Percentiles rank a stretch among this genome's conserved stretches.
phyloP scores from a whole-genome alignment of 2,888 invertebrate species.

The Cantharis rustica region DNA sequence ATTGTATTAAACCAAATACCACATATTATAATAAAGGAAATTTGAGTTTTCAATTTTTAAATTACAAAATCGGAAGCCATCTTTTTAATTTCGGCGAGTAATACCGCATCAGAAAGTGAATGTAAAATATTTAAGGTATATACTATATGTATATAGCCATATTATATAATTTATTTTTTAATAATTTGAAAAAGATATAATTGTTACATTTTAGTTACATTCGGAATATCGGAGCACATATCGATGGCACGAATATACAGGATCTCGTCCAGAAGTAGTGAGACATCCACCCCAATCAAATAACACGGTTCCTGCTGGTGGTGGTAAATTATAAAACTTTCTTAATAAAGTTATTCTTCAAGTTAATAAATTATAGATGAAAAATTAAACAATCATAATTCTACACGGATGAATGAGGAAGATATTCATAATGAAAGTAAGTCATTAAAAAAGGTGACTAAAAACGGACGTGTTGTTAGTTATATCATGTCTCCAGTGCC shows the following conservation, averaged over 20 bases:
- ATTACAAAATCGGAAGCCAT: background rate
- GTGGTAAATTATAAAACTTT: background rate
- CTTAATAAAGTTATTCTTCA: background rate
- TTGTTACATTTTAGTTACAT: constrained; percentile 74
- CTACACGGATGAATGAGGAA: constrained; percentile 48
- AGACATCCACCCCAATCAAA: constrained; percentile 65
- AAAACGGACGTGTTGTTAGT: constrained; percentile 41
- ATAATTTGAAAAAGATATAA: constrained; percentile 13
- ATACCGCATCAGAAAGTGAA: background rate
- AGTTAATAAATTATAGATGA: constrained; percentile 40
- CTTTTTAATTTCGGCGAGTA: background rate
- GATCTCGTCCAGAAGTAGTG: constrained; percentile 74
- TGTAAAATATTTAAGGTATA: background rate
- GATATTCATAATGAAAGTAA: constrained; percentile 51
- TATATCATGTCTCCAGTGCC: constrained; percentile 51
- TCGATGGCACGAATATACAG: constrained; percentile 92
- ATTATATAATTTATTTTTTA: no score
- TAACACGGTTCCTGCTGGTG: constrained; percentile 41
- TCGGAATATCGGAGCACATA: constrained; percentile 94
- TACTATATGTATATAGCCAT: background rate
- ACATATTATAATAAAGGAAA: background rate
- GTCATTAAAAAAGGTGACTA: constrained; percentile 40
- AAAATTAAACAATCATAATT: constrained; percentile 45
- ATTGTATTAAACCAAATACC: background rate
- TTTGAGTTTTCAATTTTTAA: background rate